Base-by-base conservation (phyloP, 2,888 invertebrate genomes). In the Dyspetes luteomarginatus region DNA sequence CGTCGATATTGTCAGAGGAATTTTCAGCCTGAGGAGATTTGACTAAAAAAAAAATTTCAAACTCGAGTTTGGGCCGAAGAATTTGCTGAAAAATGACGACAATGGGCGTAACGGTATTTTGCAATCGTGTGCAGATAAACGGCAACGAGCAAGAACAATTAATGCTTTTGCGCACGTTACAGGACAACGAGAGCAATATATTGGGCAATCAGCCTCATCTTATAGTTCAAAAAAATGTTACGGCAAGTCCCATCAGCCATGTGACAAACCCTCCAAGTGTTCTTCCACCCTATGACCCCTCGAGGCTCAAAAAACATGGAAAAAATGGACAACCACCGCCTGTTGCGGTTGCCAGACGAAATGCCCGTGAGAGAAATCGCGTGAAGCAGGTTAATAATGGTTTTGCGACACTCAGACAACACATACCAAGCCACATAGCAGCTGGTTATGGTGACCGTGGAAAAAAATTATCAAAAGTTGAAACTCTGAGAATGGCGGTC, bases 311-410 rank as follows among this genome's bases (percentile, higher is more conserved):
- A 72, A 92, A 92, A 26, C 92, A 92, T 72, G 92, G 91, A 2
- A 92, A 91, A 72, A 92, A 92, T 77, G 93, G 93, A 4, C 92
- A 95, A 76, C 95, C 96, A 2, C 95, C 95, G 64, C 97, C 96
- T 0, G 94, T 96, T 22, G 96, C 97, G 0, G 97, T 97, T 4
- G 97, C 97, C 0, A 93, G 98, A 55, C 93, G 98, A 88, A 98
- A 98, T 93, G 98, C 98, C 81, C 94, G 98, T 68, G 98, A 98
- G 93, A 93, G 98, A 19, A 98, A 98, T 92, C 94, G 98, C 79
- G 98, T 98, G 7, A 97, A 97, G 86, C 97, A 97, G 94, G 97
- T 97, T 26, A 97, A 97, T 92, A 96, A 97, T 88, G 98, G 97
- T 17, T 98, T 97, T 91, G 97, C 97, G 0, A 96, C 96, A n/a